Evolutionary conservation across 2,888 invertebrate genomes (phyloP), one percentile per base, ranked within the genome.

Genomic region (Alitta virens): DNA sequence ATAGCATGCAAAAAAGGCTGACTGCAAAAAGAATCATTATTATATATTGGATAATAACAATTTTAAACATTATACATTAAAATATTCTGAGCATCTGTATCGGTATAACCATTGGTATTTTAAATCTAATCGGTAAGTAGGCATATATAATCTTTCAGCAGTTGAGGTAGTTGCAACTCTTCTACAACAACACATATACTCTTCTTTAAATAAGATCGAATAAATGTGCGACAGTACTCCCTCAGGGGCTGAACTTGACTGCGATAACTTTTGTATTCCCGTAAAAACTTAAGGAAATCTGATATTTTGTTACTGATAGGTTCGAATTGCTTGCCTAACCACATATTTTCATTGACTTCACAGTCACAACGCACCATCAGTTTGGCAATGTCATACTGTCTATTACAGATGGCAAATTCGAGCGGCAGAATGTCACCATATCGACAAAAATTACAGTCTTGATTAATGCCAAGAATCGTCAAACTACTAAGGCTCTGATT

Each of bases 331-430:
- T 18, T 23, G 16, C 65, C 65, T 3, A 65, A 23, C 61, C 60
- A 65, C 1, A 57, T 65, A 9, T 26, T 53, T 2, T 53, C 46
- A 54, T 63, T 56, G 2, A 65, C 27, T 23, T 46, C 16, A 49
- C 63, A 60, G 1, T 60, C 63, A 33, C 7, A 23, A 1, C 16
- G 43, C 14, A 66, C 55, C 54, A 66, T 38, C 9, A 63, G 53
- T 25, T 58, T 40, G 12, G 66, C 66, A 3, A 64, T 27, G 38
- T 46, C 25, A 52, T 61, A 66, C 26, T 58, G 57, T 1, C 62
- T 55, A 38, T 66, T 66, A 18, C 63, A 66, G 2, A 66, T n/a
- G 12, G 63, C 63, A 58, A 58, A 66, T 49, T 66, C 66, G 14
- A 66, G 25, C 3, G 66, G 66, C 5, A 21, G 43, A n/a, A 64